Base-by-base conservation (phyloP, 2,888 invertebrate genomes). In the Iphiclides podalirius region DNA sequence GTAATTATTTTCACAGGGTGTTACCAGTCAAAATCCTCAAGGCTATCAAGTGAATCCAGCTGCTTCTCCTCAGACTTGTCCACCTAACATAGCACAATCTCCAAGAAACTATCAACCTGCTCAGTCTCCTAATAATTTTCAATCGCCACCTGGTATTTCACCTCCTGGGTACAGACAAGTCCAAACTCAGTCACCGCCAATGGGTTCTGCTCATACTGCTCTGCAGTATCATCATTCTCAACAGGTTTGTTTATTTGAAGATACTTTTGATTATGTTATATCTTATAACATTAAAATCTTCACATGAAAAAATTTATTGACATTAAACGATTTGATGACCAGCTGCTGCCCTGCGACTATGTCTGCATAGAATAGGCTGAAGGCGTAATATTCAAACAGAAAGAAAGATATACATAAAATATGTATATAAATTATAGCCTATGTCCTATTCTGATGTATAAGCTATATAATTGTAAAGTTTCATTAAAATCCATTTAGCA, bases 31-130 rank as follows among this genome's bases (percentile, higher is more conserved):
- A 55, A 76, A 89, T 3, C 83, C 90, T 13, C 91, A 91, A 60
- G 84, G 84, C 47, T 91, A 90, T 53, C 91, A 90, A 72, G 90
- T 90, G 35, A 91, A 90, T 52, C 82, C 90, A 44, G 82, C 88
- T 9, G 79, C 89, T 37, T 85, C 91, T 47, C 87, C 90, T 9
- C 90, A 90, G 52, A 81, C 70, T 40, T 85, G 85, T 58, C 85
- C 76, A 57, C 72, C 84, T 11, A 80, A 72, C 55, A 67, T 86
- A 57, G 69, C 77, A 11, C 86, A 85, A 52, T 80, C 88, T 0
- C 86, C 86, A 20, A 70, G 86, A 66, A 79, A 66, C 82, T 75
- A 90, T 69, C 91, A 91, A 60, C 82, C 90, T 58, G 84, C 90
- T 42, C 90, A 91, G 58, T 90, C 91, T 28, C 91, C 91, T 15